These are phyloP conservation scores for Apostichopus californicus DNA, from an alignment of 35 echinoderm and acorn worm genomes.

Conservation along the genomic window DNA sequence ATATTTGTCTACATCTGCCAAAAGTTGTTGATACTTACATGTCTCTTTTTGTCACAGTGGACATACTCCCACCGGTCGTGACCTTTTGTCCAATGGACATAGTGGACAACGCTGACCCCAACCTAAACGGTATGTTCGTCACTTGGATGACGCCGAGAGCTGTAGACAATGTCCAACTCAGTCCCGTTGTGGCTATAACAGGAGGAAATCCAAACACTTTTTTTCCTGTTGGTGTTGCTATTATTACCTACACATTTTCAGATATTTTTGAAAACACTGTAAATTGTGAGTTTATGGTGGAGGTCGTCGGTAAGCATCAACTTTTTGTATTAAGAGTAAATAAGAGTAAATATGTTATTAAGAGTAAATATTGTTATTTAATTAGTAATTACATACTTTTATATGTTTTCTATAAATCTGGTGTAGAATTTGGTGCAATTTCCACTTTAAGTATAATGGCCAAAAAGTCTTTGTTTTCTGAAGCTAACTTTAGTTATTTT, in stretches of 20 bases:
- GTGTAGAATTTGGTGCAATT: too few species aligned
- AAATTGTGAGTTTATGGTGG: not conserved
- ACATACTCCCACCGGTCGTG: not conserved
- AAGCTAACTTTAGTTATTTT: too few species aligned
- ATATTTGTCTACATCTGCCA: too few species aligned
- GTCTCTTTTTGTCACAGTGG: not conserved
- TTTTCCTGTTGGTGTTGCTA: constrained; percentile 9
- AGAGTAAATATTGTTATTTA: too few species aligned
- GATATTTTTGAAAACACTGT: constrained; percentile 34
- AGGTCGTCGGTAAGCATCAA: constrained; percentile 1
- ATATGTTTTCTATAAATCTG: too few species aligned
- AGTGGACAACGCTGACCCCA: not conserved
- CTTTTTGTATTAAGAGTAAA: too few species aligned
- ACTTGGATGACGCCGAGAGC: not conserved
- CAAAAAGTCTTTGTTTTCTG: too few species aligned
- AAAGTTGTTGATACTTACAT: too few species aligned
- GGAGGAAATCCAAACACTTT: constrained; percentile 12
- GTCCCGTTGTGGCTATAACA: not conserved
- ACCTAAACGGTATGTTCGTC: not conserved
- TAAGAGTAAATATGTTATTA: too few species aligned
- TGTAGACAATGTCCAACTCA: constrained; percentile 9
- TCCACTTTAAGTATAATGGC: too few species aligned
- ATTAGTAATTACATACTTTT: too few species aligned
- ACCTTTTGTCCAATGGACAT: constrained; percentile 6
- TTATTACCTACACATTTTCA: constrained; percentile 1